Evolutionary conservation across 2,113 vertebrate genomes (phyloP).

Genomic region (Odontophorus gujanensis): DNA sequence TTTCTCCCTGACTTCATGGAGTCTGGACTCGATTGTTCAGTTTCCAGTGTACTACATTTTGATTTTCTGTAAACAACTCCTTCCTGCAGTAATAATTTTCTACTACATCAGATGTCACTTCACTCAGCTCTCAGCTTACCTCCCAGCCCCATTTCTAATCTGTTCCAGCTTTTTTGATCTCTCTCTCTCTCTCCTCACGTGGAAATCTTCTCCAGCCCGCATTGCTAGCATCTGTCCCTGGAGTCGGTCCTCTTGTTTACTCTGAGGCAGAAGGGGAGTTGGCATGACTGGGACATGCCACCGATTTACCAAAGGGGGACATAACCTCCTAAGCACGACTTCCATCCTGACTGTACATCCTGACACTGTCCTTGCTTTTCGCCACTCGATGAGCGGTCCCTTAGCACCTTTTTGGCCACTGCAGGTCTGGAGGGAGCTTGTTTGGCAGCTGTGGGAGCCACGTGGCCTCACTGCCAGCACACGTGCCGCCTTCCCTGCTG

Average conservation of each 20-base stretch:
- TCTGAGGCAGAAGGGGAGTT: not conserved
- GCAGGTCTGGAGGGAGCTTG: not conserved
- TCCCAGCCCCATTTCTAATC: not conserved
- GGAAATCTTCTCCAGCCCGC: not conserved
- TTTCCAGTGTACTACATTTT: not conserved
- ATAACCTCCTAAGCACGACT: not conserved
- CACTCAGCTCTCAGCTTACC: not conserved
- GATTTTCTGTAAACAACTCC: not conserved
- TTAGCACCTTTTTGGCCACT: not conserved
- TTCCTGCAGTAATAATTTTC: not conserved
- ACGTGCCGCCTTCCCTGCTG: not conserved
- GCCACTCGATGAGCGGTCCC: rapidly evolving
- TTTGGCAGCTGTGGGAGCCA: not conserved
- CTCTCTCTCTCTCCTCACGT: not conserved
- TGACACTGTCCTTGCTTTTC: not conserved
- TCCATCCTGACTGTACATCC: rapidly evolving
- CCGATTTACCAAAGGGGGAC: not conserved
- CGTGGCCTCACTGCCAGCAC: not conserved
- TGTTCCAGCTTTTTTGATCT: not conserved
- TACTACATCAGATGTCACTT: not conserved
- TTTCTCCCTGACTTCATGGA: not conserved
- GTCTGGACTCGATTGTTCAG: not conserved
- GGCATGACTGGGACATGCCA: not conserved
- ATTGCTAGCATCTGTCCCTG: conserved; percentile 27
- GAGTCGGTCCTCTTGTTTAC: not conserved